These are phyloP conservation scores for Coracopsis vasa DNA, from an alignment of 2,113 vertebrate genomes.

Conservation along the genomic window DNA sequence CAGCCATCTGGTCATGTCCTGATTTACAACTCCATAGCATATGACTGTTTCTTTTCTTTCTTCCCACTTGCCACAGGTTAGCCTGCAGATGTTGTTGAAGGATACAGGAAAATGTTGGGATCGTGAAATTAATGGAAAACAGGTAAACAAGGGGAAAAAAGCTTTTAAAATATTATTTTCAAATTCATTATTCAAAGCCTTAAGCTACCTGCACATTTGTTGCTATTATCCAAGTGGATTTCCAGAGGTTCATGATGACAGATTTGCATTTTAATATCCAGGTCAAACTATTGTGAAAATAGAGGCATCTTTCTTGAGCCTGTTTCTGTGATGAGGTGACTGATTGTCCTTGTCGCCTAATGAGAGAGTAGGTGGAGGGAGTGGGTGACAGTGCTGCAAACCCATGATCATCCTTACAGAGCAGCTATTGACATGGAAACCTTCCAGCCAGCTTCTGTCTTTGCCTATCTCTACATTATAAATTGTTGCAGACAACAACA, in stretches of 20 bases:
- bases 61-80: neutral
- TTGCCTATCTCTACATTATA: neutral
- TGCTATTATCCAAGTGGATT: neutral
- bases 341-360: neutral
- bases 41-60: neutral
- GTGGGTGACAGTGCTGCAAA: neutral
- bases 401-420: neutral
- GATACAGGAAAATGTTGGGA: accelerated
- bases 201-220: neutral
- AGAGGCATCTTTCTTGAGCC: neutral
- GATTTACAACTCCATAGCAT: neutral
- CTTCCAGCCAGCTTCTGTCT: neutral
- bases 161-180: neutral
- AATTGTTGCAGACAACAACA: neutral
- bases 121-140: neutral
- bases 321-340: neutral
- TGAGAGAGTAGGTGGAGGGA: neutral
- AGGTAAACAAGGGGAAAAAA: neutral
- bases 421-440: neutral
- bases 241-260: neutral
- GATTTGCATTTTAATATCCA: conserved; percentile 39
- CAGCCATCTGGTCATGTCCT: neutral
- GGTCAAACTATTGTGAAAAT: neutral
- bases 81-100: neutral
- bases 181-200: neutral